Conservation (phyloP, 2,888 invertebrate genomes). For the Drosophila borborema region DNA sequence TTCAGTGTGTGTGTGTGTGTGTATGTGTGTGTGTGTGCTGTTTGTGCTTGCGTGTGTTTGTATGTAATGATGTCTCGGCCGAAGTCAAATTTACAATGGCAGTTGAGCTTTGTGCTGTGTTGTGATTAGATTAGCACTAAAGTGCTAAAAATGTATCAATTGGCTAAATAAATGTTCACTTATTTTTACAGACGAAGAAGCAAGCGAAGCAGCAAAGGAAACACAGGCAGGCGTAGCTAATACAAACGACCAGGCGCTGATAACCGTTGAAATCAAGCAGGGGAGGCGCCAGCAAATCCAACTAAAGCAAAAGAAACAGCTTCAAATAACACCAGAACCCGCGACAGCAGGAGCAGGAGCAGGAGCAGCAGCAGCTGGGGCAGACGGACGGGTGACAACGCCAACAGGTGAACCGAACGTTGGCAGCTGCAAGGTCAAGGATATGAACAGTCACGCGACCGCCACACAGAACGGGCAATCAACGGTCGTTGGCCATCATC, state of each 20-base stretch:
- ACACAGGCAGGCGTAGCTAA: conserved; percentile 30
- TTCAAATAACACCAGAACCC: conserved; percentile 23
- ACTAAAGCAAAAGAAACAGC: conserved; percentile 9
- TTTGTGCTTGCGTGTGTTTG: neutral
- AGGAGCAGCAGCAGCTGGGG: conserved; percentile 27
- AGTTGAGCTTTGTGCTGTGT: conserved; percentile 15
- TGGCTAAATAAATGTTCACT: conserved; percentile 22
- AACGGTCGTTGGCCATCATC: conserved; percentile 85
- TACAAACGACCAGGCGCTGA: conserved; percentile 42
- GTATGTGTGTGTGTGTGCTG: neutral
- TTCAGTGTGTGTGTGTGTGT: neutral
- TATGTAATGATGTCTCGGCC: neutral
- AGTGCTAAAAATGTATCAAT: conserved; percentile 26
- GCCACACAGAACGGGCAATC: conserved; percentile 85
- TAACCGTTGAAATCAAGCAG: conserved; percentile 68
- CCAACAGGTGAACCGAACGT: conserved; percentile 40
- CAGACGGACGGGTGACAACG: conserved; percentile 15
- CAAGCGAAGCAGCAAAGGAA: conserved; percentile 35
- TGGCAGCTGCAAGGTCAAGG: conserved; percentile 60
- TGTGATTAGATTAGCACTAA: conserved; percentile 55
- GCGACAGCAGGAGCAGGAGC: conserved; percentile 43
- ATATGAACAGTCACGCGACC: conserved; percentile 86
- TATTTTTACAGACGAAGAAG: conserved; percentile 75
- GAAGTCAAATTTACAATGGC: conserved; percentile 21
- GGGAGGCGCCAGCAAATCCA: conserved; percentile 28